Base-by-base conservation (phyloP, 2,797 vertebrate genomes). In the Clarias pachynema region DNA sequence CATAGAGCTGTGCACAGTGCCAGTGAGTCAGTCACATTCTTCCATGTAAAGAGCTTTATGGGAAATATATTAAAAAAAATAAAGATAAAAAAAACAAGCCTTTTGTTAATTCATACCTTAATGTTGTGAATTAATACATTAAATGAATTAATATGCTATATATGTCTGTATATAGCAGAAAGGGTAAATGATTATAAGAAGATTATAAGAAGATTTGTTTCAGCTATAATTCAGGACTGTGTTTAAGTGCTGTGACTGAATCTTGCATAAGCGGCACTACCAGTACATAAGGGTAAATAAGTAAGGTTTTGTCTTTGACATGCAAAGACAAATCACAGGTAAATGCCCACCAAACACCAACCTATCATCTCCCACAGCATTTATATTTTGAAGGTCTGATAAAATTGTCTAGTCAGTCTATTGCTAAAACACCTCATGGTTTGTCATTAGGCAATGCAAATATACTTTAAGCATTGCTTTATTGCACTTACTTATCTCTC, bases 1-100 rank as follows among this genome's bases (percentile, higher is more conserved):
- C 74, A 40, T 1, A 31, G 69, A 22, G 4, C 78, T 69, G 15
- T 83, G 5, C 68, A 63, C 73, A 34, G 60, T 88, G 82, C 85
- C 83, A 89, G 82, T 82, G 40, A 87, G 79, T 81, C 72, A 86
- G 81, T 16, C 34, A 69, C 84, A 84, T 81, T 79, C 62, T 72
- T 53, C 3, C 22, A 53, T 22, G 18, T 81, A 15, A n/a, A 72
- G 29, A 1, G 29, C 12, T 79, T 5, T 87, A 79, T 65, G 29
- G 73, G n/a, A 82, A 80, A 60, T 57, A 37, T 53, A 53, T 53
- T 3, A 37, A 37, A 37, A 37, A 37, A 37, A 5, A 37, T 26
- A 2, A 6, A 37, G 79, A 77, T 26, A 2, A 6, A 37, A 82
- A 77, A 81, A 40, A 31, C 34, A 7, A 80, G 22, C 34, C 56